A percentile compares a stretch with the other conserved stretches of the same genome.
Evolutionary conservation across 2,113 vertebrate species (phyloP).

Genomic region (Cyprinodon tularosa): DNA sequence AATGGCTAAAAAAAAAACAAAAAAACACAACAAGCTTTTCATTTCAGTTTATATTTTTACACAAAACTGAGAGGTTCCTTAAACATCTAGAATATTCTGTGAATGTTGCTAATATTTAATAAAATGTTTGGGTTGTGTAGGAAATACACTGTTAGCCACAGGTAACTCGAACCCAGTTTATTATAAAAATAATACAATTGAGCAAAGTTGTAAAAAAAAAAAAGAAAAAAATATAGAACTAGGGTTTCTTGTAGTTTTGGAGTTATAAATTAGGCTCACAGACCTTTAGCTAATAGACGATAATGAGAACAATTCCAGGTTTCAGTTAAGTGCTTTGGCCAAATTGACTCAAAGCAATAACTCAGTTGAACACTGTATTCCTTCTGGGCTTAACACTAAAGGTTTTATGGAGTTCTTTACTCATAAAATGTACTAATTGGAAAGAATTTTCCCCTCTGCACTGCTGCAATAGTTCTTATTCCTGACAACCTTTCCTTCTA

Average conservation of each 20-base stretch:
- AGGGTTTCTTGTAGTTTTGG: background rate
- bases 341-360: background rate
- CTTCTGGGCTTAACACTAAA: background rate
- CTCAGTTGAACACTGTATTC: background rate
- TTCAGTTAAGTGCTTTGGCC: background rate
- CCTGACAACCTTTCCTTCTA: background rate
- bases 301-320: background rate
- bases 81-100: background rate
- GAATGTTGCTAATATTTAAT: background rate
- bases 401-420: background rate
- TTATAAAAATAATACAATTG: background rate
- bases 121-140: background rate
- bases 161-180: background rate
- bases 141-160: background rate
- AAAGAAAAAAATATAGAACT: background rate
- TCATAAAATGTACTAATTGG: background rate
- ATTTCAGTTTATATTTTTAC: background rate
- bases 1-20: background rate
- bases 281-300: background rate
- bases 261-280: background rate
- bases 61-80: background rate
- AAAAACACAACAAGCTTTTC: no score
- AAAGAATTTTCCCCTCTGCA: background rate
- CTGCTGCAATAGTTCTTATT: background rate
- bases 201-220: background rate